Evolutionary conservation across 2,113 vertebrate species (phyloP).

Genomic region (Sylvilagus bachmani): DNA sequence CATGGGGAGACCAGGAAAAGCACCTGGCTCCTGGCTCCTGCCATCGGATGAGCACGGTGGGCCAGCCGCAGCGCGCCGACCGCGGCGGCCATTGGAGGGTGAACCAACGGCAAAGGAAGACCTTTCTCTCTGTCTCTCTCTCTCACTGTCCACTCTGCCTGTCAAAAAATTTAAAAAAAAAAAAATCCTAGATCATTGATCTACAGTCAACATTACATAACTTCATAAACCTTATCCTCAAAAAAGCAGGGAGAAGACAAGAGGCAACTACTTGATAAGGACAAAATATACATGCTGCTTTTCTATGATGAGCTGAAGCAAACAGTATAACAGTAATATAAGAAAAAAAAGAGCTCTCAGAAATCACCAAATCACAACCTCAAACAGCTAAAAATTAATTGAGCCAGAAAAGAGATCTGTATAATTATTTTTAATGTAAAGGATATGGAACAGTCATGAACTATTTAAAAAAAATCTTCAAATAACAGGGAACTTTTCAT

Average conservation of each 20-base stretch:
- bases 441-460: conserved; percentile 22
- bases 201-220: conserved; percentile 33
- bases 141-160: too few species aligned
- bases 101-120: too few species aligned
- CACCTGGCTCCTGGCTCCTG: too few species aligned
- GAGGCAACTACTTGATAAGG: neutral
- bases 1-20: too few species aligned
- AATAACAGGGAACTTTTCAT: conserved; percentile 1
- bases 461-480: conserved; percentile 28
- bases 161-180: too few species aligned
- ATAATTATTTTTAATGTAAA: conserved; percentile 56
- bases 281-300: neutral
- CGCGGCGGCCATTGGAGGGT: too few species aligned
- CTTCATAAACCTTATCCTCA: neutral
- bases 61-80: too few species aligned
- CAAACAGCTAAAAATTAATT: conserved; percentile 13
- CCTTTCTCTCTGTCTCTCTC: too few species aligned
- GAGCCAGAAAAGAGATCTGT: conserved; percentile 22
- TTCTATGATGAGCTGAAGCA: neutral
- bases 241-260: neutral
- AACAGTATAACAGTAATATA: neutral
- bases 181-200: conserved; percentile 50
- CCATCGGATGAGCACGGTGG: too few species aligned
- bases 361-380: conserved; percentile 54
- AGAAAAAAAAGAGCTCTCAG: conserved; percentile 13